Conservation (phyloP, 2,888 invertebrate genomes). For the Teleiodes luculella region DNA sequence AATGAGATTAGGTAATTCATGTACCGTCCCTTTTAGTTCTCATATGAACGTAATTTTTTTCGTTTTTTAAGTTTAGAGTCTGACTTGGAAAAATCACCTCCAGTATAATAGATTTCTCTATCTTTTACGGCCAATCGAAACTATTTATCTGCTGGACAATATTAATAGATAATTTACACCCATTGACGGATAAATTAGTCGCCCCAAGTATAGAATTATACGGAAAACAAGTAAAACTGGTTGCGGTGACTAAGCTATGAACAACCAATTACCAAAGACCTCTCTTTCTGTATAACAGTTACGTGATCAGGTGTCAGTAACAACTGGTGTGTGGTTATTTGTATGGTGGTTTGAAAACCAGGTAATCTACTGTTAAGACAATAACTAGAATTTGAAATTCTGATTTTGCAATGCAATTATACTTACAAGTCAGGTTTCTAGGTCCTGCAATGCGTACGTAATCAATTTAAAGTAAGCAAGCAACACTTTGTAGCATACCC, state of each 20-base stretch:
- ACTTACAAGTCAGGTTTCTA: background rate
- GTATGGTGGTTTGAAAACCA: background rate
- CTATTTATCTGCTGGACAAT: background rate
- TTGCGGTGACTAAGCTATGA: background rate
- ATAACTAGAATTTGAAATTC: background rate
- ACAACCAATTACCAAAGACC: background rate
- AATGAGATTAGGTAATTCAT: too few relatives aligned
- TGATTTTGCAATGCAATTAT: background rate
- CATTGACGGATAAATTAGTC: slow-evolving; percentile 7
- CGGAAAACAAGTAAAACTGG: slow-evolving; percentile 7
- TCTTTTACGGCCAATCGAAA: slow-evolving; percentile 1
- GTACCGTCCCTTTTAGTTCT: too few relatives aligned
- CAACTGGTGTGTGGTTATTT: too few relatives aligned
- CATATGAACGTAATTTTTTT: too few relatives aligned
- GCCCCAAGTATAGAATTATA: slow-evolving; percentile 8
- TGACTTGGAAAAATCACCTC: too few relatives aligned
- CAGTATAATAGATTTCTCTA: background rate
- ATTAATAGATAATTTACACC: slow-evolving; percentile 9
- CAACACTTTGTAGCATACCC: too few relatives aligned
- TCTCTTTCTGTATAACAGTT: background rate
- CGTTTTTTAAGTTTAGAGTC: too few relatives aligned
- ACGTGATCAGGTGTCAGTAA: background rate
- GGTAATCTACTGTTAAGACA: background rate
- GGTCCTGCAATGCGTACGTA: too few relatives aligned
- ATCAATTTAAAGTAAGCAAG: too few relatives aligned